Conservation (phyloP, 2,888 invertebrate species). For the Eledone cirrhosa region DNA sequence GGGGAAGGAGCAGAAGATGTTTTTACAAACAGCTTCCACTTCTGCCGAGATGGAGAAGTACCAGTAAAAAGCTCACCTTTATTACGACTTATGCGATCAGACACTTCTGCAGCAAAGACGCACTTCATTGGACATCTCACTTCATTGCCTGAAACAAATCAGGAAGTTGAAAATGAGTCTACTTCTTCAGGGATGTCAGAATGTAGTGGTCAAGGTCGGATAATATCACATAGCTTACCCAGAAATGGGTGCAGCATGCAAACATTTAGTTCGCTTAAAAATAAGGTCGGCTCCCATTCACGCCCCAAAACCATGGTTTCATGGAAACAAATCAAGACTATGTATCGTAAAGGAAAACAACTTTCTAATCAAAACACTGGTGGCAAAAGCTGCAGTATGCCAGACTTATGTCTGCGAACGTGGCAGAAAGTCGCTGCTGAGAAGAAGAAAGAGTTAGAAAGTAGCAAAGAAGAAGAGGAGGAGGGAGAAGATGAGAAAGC, state of each 20-base stretch:
- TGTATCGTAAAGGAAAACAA: constrained; percentile 43
- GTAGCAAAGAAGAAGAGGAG: constrained; percentile 16
- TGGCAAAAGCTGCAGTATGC: constrained; percentile 50
- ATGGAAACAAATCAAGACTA: constrained; percentile 51
- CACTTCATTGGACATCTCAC: constrained; percentile 15
- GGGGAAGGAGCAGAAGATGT: constrained; percentile 55
- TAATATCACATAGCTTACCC: constrained; percentile 14
- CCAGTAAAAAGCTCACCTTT: background rate
- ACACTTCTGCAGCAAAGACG: background rate
- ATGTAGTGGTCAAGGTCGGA: constrained; percentile 13
- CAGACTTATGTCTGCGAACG: constrained; percentile 44
- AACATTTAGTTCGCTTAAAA: constrained; percentile 24
- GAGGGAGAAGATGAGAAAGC: constrained; percentile 1
- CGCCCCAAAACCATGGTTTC: constrained; percentile 40
- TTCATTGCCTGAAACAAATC: constrained; percentile 18
- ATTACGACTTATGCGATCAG: background rate
- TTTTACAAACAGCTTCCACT: constrained; percentile 57
- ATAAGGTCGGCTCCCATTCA: background rate
- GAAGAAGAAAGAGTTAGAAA: constrained; percentile 12
- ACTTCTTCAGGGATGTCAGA: constrained; percentile 20
- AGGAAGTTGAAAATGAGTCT: background rate
- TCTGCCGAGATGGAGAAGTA: constrained; percentile 40
- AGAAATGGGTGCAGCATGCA: background rate
- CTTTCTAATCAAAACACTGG: constrained; percentile 40
- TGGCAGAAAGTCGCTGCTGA: constrained; percentile 28